Percentiles rank a stretch among this genome's conserved stretches.
phyloP scores from a whole-genome alignment of 2,797 vertebrate genomes.

The Trachurus trachurus region DNA sequence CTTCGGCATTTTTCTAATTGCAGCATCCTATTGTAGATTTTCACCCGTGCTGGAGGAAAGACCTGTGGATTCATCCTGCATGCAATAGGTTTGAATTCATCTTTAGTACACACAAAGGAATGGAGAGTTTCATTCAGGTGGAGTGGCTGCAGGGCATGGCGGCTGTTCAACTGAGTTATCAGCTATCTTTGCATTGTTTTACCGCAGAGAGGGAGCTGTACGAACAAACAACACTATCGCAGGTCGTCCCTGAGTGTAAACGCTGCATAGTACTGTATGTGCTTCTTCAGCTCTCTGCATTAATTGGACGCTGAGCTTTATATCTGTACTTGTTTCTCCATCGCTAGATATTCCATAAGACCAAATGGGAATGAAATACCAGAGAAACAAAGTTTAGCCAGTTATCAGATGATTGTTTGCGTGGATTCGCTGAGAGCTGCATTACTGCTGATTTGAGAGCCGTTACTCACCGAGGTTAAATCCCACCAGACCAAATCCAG shows the following conservation, averaged over 20 bases:
- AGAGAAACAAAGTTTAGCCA: neutral
- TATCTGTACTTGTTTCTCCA: conserved; percentile 5
- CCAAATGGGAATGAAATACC: conserved; percentile 2
- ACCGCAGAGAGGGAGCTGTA: conserved; percentile 41
- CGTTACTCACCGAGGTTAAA: conserved; percentile 9
- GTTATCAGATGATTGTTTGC: conserved; percentile 23
- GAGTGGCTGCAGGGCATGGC: conserved; percentile 61
- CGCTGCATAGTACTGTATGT: conserved; percentile 26
- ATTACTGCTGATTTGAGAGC: conserved; percentile 17
- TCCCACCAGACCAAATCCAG: conserved; percentile 26
- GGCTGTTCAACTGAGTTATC: conserved; percentile 64
- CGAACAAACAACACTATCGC: conserved; percentile 58
- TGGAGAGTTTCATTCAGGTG: conserved; percentile 53
- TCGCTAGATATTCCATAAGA: neutral
- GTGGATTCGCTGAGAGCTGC: conserved; percentile 23
- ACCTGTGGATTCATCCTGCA: conserved; percentile 22
- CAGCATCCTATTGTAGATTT: conserved; percentile 6
- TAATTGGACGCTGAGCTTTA: conserved; percentile 29
- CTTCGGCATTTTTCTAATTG: neutral
- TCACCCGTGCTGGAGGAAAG: neutral
- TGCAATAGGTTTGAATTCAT: conserved; percentile 25
- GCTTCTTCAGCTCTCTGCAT: conserved; percentile 5
- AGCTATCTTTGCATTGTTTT: conserved; percentile 54
- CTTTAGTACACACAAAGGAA: conserved; percentile 51
- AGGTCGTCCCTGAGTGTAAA: conserved; percentile 37